Base-by-base conservation (phyloP, 1,140 invertebrate species). In the Papilio glaucus region DNA sequence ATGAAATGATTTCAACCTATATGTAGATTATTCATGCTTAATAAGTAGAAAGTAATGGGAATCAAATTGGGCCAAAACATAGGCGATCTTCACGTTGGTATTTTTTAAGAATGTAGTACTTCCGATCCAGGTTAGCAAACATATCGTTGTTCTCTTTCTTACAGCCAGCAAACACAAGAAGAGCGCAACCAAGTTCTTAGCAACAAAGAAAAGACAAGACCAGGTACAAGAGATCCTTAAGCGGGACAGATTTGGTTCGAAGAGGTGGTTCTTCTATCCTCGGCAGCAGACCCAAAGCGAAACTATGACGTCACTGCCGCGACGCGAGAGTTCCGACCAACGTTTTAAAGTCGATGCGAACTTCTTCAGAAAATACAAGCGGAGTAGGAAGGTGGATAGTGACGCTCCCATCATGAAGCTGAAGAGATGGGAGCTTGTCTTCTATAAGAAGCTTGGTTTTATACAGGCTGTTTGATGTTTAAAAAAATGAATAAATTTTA, bases 381-480 rank as follows among this genome's bases (percentile, higher is more conserved):
- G 71, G n/a, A 86, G 84, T 29, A 90, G 84, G 73, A 84, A 82
- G 21, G 76, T 90, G 1, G 86, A 87, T 62, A 72, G 10, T 4
- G 86, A 90, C 33, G 85, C 86, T 4, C 90, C 90, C 0, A 89
- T 91, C 4, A 83, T 85, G 0, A 90, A 92, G 49, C 78, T 92
- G 9, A 90, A 89, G 75, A 79, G 87, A 41, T 92, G 90, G 89
- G 90, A 92, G 65, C 71, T 92, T 39, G 77, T 90, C 61, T 82
- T 92, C 60, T 92, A 92, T 78, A 87, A 92, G 77, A 91, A 89
- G 70, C 72, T 92, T 78, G 90, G 89, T 6, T 92, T 92, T 77
- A 84, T 92, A 75, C 85, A 86, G 49, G 86, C 88, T 63, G 84
- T 89, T 75, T 90, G 41, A 69, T 45, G 2, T 62, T 62, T 15